Percentiles rank a stretch among this genome's conserved stretches.
These are phyloP conservation scores for Siderastrea siderea DNA, from an alignment of 92 coral and sea anemone species.

Conservation along the genomic window DNA sequence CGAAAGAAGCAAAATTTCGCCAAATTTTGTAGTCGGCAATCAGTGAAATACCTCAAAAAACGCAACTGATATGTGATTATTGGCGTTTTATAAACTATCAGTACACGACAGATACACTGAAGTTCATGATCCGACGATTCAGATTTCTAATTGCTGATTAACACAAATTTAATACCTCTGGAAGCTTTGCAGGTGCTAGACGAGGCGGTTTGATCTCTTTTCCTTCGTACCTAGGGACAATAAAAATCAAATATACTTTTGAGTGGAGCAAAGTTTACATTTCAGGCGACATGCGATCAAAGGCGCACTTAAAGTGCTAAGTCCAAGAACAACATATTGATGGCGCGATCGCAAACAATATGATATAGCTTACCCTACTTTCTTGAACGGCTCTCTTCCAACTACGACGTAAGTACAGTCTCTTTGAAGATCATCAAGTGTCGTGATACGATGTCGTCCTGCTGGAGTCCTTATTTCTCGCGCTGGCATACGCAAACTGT, in stretches of 20 bases:
- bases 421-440: conserved; percentile 72
- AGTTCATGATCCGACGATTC: not conserved
- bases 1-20: not conserved
- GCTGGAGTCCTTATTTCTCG: conserved; percentile 88
- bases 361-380: conserved; percentile 47
- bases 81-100: not conserved
- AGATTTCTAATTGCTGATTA: not conserved
- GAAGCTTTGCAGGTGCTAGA: not conserved
- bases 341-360: conserved; percentile 36
- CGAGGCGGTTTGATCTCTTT: conserved; percentile 16
- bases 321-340: conserved; percentile 7
- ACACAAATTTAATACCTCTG: conserved; percentile 21
- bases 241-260: conserved; percentile 5
- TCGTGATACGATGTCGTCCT: conserved; percentile 79
- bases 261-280: not conserved
- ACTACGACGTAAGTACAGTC: conserved; percentile 88
- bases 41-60: not conserved
- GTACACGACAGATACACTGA: not conserved
- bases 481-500: conserved; percentile 76
- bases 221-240: conserved; percentile 26
- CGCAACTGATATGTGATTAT: not conserved
- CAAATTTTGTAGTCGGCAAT: not conserved
- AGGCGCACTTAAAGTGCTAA: not conserved
- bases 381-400: conserved; percentile 75
- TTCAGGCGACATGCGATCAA: not conserved